These are phyloP conservation scores for Leptinotarsa texana DNA, from an alignment of 1,140 invertebrate genomes.

Conservation along the genomic window DNA sequence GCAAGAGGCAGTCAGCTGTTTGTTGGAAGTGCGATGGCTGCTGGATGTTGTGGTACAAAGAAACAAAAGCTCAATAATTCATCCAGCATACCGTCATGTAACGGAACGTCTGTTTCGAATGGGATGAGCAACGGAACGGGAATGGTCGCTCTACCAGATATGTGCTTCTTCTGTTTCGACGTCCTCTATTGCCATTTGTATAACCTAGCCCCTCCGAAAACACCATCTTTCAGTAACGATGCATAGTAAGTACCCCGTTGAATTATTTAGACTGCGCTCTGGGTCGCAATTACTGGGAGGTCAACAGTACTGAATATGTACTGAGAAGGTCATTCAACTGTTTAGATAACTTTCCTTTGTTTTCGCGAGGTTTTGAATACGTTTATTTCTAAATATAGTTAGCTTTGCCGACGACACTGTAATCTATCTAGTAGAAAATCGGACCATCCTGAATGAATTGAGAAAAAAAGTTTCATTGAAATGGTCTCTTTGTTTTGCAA, in stretches of 20 bases:
- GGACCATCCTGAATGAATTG: too few species aligned
- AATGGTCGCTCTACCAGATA: conserved; percentile 86
- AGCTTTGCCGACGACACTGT: too few species aligned
- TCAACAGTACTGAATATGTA: background rate
- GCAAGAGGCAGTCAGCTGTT: conserved; percentile 12
- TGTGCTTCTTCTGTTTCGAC: conserved; percentile 99
- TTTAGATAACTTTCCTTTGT: conserved; percentile 30
- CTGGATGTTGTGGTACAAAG: conserved; percentile 85
- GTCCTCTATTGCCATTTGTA: conserved; percentile 93
- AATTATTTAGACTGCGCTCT: too few species aligned
- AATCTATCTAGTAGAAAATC: too few species aligned
- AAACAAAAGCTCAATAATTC: conserved; percentile 86
- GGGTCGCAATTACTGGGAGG: background rate
- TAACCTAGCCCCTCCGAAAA: conserved; percentile 86
- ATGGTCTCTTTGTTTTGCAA: too few species aligned
- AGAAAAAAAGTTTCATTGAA: too few species aligned
- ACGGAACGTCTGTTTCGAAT: conserved; percentile 54
- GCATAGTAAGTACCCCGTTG: conserved; percentile 78
- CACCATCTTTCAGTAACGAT: conserved; percentile 91
- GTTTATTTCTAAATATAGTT: too few species aligned
- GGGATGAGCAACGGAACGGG: conserved; percentile 54
- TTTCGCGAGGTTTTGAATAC: background rate
- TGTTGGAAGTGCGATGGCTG: conserved; percentile 66
- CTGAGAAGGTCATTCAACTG: conserved; percentile 52
- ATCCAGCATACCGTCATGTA: conserved; percentile 58